Percentiles rank a stretch among this genome's conserved stretches.
These are phyloP conservation scores for Liodrosophila aerea DNA, from an alignment of 2,888 invertebrate species.

Conservation along the genomic window DNA sequence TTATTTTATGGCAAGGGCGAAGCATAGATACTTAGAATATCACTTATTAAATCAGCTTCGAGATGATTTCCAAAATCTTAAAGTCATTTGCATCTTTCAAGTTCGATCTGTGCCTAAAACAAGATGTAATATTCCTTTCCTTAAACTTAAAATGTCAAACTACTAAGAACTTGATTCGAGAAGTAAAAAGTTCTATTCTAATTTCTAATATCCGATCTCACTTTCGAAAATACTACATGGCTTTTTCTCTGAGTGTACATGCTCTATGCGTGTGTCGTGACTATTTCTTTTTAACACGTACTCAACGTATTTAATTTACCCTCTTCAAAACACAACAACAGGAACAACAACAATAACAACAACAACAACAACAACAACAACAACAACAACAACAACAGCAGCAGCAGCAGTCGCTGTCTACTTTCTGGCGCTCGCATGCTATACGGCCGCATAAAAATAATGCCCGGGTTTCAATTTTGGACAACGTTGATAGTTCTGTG, in stretches of 20 bases:
- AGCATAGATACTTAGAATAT: too few species aligned
- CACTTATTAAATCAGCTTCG: too few species aligned
- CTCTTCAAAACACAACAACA: slow-evolving; percentile 30
- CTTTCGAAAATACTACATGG: background rate
- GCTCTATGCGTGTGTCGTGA: slow-evolving; percentile 7
- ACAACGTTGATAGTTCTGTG: slow-evolving; percentile 19
- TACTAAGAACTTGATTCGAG: too few species aligned
- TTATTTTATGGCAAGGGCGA: too few species aligned
- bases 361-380: too few species aligned
- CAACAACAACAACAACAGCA: too few species aligned
- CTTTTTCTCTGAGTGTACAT: slow-evolving; percentile 3
- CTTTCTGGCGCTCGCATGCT: slow-evolving; percentile 31
- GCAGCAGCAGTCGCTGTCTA: slow-evolving; percentile 19
- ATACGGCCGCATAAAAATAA: background rate
- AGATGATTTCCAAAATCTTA: too few species aligned
- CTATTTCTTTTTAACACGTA: slow-evolving; percentile 39
- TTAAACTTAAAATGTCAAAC: too few species aligned
- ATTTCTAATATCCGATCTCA: background rate
- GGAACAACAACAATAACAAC: background rate
- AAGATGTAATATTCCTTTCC: too few species aligned
- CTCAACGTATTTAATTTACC: slow-evolving; percentile 46
- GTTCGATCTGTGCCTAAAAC: too few species aligned
- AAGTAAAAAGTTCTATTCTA: too few species aligned
- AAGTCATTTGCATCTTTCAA: too few species aligned
- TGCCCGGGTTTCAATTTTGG: slow-evolving; percentile 9